Evolutionary conservation across 2,888 invertebrate species (phyloP).

Genomic region (Campaea margaritaria): DNA sequence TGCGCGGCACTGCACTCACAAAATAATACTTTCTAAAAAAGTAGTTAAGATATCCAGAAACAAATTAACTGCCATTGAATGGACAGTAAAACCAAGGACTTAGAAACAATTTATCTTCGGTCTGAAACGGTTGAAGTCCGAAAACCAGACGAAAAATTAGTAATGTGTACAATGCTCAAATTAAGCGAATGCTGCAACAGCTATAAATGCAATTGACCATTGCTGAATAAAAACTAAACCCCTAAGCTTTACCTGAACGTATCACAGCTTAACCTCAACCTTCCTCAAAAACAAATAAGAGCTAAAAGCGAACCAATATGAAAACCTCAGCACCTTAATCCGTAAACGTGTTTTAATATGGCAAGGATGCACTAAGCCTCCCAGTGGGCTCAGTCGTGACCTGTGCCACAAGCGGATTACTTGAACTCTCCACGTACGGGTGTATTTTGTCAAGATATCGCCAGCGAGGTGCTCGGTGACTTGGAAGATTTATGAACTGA

Average conservation of each 20-base stretch:
- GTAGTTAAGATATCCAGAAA: too few relatives aligned
- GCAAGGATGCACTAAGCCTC: conserved; percentile 40
- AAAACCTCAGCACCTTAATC: conserved; percentile 32
- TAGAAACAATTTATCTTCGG: too few relatives aligned
- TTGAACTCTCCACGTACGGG: conserved; percentile 43
- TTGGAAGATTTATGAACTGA: conserved; percentile 37
- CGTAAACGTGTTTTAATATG: conserved; percentile 43
- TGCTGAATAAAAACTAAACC: background rate
- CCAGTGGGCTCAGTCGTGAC: conserved; percentile 46
- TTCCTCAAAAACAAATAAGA: conserved; percentile 23
- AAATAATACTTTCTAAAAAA: too few relatives aligned
- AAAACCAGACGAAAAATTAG: too few relatives aligned
- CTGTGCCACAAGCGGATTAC: conserved; percentile 66
- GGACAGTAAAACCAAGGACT: too few relatives aligned
- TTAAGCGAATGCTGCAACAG: too few relatives aligned
- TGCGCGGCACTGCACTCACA: too few relatives aligned
- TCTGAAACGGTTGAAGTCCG: too few relatives aligned
- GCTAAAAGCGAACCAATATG: conserved; percentile 23
- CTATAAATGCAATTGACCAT: too few relatives aligned
- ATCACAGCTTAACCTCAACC: conserved; percentile 9
- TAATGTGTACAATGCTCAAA: too few relatives aligned
- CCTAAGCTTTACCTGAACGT: conserved; percentile 6
- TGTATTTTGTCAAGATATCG: conserved; percentile 57
- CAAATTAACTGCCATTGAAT: too few relatives aligned
- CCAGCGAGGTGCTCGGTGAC: conserved; percentile 38